Base-by-base conservation (phyloP, 2,888 invertebrate species). In the Lepidochitona cinerea region DNA sequence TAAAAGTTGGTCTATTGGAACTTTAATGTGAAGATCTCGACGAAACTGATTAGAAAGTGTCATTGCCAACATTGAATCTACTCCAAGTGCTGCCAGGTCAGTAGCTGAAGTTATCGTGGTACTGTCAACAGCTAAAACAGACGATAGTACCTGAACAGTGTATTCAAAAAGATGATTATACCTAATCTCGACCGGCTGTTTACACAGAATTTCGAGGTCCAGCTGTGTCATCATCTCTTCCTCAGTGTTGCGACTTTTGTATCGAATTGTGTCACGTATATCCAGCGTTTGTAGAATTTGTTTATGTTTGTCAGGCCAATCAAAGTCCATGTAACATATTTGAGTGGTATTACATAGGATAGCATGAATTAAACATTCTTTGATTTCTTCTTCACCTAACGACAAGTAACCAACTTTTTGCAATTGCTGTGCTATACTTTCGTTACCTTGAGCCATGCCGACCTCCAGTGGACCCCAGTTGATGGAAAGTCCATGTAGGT, bases 401-500 rank as follows among this genome's bases (percentile, higher is more conserved):
- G 59, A 12, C 14, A 23, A 14, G 29, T 29, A 59, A 4, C 59
- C 59, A 23, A 32, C 9, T 18, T 32, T 59, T 59, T 59, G 12
- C 23, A 18, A 29, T 12, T 26, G 18, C 12, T 29, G 23, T 4
- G 29, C 59, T 26, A 59, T 14, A 14, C 12, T 4, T 32, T 59
- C 59, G 23, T 23, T 26, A 14, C 29, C 23, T 65, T 23, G 72
- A 69, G 12, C 70, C 78, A 84, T 79, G 5, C 84, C 84, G 5
- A 82, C 68, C 37, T 70, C 73, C 32, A 84, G 49, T 1, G 82
- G 73, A 14, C 84, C 82, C 85, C 85, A 85, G 68, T 84, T 84
- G 14, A 87, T 84, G 32, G 75, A 74, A 72, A 84, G 84, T 0
- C 77, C 85, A 1, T 79, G 49, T 1, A 83, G 70, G 5, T 81